Evolutionary conservation across 2,113 vertebrate species (phyloP), one percentile per base, ranked within the genome.

Genomic region (Apeltes quadracus): DNA sequence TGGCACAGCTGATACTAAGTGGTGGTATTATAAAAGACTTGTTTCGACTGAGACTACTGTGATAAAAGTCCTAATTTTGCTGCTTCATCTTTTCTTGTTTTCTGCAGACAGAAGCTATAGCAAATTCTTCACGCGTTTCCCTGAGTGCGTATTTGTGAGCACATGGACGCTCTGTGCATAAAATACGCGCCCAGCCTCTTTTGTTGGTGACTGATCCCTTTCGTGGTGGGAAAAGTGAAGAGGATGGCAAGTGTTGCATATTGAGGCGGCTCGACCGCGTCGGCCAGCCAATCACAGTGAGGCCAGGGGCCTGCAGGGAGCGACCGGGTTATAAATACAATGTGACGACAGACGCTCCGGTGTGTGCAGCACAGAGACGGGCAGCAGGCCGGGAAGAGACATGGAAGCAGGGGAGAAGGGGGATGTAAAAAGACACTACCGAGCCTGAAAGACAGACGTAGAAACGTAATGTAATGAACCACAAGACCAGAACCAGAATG

Each of bases 251-350:
- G 71, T 22, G 74, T 44, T 69, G 72, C 82, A 46, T 54, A 61
- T 50, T 39, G 69, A 84, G 72, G 59, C 2, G 69, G 68, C 59
- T 75, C 71, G 58, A 85, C 72, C 2, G 27, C 34, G 56, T 61
- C 73, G 54, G 48, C 38, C 84, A 67, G 68, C 87, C 85, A 81
- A 80, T 84, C 72, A 15, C 76, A 41, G 72, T 4, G 0, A 64
- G 75, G 57, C 68, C 15, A 11, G 8, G 44, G 57, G 70, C 61
- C 87, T 15, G 72, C 84, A 61, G 85, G 83, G 86, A 85, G 72
- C 68, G 1, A 53, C 39, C 25, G 38, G 23, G 76, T 81, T 89
- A 86, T 86, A 89, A 91, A 91, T 90, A 89, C 78, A 66, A 79
- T 9, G 58, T 81, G 84, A 89, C 73, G 69, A 84, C 75, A 66